Evolutionary conservation across 2,888 invertebrate species (phyloP).

Genomic region (Anticlea derivata): DNA sequence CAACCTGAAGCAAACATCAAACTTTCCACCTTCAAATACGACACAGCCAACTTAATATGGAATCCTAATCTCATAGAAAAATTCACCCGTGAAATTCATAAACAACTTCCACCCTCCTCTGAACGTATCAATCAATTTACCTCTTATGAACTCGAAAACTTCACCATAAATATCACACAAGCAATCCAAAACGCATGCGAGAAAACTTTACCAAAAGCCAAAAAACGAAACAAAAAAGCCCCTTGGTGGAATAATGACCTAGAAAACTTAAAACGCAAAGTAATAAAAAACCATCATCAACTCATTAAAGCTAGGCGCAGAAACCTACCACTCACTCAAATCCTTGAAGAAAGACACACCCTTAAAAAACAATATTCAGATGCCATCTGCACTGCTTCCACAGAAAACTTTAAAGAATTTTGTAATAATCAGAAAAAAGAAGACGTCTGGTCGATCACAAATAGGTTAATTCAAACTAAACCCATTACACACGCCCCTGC

Average conservation of each 20-base stretch:
- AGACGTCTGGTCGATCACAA: slow-evolving; percentile 6
- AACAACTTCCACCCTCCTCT: background rate
- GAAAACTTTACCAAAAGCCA: background rate
- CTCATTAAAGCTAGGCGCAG: background rate
- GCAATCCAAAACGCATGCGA: background rate
- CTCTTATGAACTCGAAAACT: too few relatives aligned
- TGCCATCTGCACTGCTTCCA: background rate
- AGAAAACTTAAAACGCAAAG: background rate
- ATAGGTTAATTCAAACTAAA: background rate
- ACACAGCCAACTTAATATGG: background rate
- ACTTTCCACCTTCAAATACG: background rate
- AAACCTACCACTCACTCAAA: background rate
- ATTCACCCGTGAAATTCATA: background rate
- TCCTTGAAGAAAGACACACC: background rate
- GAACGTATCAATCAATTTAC: background rate
- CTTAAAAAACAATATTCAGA: background rate
- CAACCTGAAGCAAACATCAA: background rate
- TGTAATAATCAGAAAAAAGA: background rate
- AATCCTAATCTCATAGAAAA: background rate
- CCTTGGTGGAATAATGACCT: slow-evolving; percentile 6
- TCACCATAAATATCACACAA: too few relatives aligned
- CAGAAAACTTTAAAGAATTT: background rate
- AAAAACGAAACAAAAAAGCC: too few relatives aligned
- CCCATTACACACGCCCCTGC: background rate
- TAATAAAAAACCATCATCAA: background rate